Conservation (phyloP, 2,888 invertebrate genomes). For the Papilio elwesi region DNA sequence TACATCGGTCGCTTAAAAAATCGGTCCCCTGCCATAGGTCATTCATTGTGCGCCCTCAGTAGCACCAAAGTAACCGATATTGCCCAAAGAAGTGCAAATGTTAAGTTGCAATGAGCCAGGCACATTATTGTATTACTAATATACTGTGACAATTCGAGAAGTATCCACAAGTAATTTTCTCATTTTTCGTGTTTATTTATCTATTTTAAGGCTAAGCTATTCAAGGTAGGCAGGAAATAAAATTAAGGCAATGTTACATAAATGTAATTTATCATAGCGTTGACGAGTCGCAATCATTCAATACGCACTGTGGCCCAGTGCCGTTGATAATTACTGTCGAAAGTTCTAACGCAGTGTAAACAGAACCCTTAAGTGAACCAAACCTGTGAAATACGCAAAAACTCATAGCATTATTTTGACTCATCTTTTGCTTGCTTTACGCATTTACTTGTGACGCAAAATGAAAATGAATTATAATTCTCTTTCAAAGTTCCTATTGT, state of each 20-base stretch:
- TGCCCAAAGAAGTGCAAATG: no score
- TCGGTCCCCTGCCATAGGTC: no score
- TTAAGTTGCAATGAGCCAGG: no score
- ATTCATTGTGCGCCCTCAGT: no score
- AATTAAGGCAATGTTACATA: slow-evolving; percentile 38
- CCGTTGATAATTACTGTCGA: slow-evolving; percentile 40
- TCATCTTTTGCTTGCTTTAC: neutral
- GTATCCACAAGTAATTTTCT: neutral
- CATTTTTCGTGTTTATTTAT: neutral
- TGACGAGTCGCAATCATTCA: slow-evolving; percentile 31
- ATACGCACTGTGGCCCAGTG: slow-evolving; percentile 37
- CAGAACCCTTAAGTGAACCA: slow-evolving; percentile 37
- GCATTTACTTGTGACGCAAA: neutral
- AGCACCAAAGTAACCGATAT: no score
- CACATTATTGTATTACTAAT: no score
- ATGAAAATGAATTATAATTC: neutral
- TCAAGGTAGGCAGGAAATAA: slow-evolving; percentile 29
- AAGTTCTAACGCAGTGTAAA: slow-evolving; percentile 41
- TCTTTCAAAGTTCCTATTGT: neutral
- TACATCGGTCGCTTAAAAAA: no score
- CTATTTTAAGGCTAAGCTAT: slow-evolving; percentile 7
- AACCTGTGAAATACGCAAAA: slow-evolving; percentile 36
- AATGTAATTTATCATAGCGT: slow-evolving; percentile 30
- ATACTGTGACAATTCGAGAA: neutral
- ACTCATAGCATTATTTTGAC: neutral